A percentile compares a stretch with the other conserved stretches of the same genome.
phyloP scores from a whole-genome alignment of 2,113 vertebrate genomes.

The Puffinus mauretanicus region DNA sequence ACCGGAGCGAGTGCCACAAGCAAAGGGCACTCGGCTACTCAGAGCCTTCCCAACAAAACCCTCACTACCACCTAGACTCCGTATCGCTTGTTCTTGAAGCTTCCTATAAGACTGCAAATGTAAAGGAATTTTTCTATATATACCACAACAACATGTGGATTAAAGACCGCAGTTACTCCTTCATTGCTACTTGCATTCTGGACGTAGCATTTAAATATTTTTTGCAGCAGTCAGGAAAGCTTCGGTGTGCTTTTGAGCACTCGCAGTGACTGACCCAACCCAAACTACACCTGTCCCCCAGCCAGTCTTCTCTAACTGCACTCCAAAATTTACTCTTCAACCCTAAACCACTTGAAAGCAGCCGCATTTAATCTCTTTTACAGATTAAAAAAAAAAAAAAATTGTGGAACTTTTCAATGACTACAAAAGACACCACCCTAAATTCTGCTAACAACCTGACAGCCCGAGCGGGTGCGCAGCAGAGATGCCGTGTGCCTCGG shows the following conservation, averaged over 20 bases:
- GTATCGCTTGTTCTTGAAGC: background rate
- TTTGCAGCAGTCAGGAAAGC: background rate
- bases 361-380: background rate
- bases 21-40: background rate
- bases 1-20: background rate
- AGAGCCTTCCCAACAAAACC: background rate
- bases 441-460: slow-evolving; percentile 47
- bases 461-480: background rate
- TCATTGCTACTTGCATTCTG: background rate
- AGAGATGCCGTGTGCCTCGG: background rate
- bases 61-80: background rate
- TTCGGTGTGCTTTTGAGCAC: background rate
- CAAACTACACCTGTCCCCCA: background rate
- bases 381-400: background rate
- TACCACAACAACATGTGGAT: background rate
- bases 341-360: background rate
- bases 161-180: background rate
- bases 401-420: background rate
- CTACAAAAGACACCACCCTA: slow-evolving; percentile 3
- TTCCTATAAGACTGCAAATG: background rate
- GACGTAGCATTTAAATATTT: background rate
- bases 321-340: background rate
- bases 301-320: background rate
- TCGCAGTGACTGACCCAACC: background rate
- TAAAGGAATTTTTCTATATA: background rate